Conservation (phyloP, 2,888 invertebrate genomes). For the Microctonus hyperodae region DNA sequence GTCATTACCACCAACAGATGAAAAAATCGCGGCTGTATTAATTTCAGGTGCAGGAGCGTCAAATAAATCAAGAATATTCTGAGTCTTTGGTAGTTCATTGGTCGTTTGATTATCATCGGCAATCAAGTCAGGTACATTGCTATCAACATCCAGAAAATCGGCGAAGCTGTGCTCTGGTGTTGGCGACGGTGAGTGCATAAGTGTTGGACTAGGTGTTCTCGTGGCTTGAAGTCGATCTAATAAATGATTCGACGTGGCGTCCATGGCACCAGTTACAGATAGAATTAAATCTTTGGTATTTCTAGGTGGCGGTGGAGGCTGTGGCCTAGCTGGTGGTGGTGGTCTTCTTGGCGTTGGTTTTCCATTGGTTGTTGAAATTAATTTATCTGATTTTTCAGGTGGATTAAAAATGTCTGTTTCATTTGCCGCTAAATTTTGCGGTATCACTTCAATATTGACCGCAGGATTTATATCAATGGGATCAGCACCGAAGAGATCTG, state of each 20-base stretch:
- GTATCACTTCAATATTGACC: conserved; percentile 35
- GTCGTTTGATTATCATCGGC: conserved; percentile 55
- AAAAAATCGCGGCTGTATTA: conserved; percentile 43
- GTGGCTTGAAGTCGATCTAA: conserved; percentile 85
- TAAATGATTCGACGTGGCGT: conserved; percentile 84
- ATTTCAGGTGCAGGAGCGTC: conserved; percentile 52
- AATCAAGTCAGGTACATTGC: conserved; percentile 57
- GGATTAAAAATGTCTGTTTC: conserved; percentile 25
- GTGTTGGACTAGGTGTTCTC: conserved; percentile 86
- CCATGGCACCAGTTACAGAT: conserved; percentile 88
- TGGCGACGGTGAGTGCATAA: conserved; percentile 87
- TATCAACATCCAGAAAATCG: conserved; percentile 71
- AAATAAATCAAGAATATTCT: conserved; percentile 58
- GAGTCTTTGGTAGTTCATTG: conserved; percentile 38
- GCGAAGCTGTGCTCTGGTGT: conserved; percentile 74
- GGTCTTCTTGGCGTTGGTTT: conserved; percentile 48
- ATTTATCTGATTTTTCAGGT: conserved; percentile 31
- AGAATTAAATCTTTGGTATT: conserved; percentile 86
- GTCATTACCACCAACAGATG: conserved; percentile 39
- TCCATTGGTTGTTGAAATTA: conserved; percentile 37
- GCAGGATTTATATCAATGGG: conserved; percentile 23
- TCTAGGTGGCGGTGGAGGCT: conserved; percentile 72
- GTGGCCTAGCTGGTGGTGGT: conserved; percentile 66
- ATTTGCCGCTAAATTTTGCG: conserved; percentile 8
- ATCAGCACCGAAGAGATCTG: conserved; percentile 7